A percentile compares a stretch with the other conserved stretches of the same genome.
Conservation (phyloP, 2,888 invertebrate genomes). For the Pherbina coryleti region DNA sequence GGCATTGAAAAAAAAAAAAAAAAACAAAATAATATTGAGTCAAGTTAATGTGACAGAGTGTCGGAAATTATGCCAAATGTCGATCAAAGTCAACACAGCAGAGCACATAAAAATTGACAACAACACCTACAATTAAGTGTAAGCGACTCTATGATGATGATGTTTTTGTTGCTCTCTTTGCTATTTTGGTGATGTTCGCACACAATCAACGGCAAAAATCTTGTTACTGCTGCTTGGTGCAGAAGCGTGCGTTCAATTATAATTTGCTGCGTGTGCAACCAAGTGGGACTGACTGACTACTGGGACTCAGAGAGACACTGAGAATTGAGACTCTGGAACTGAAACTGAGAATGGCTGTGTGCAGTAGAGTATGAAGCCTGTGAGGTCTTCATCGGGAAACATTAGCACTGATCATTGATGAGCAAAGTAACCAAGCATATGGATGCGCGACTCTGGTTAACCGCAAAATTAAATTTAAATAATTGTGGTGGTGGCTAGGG, state of each 20-base stretch:
- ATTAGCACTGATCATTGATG: neutral
- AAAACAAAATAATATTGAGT: neutral
- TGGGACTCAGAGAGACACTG: neutral
- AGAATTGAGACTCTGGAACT: neutral
- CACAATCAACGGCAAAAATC: constrained; percentile 6
- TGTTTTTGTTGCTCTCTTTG: neutral
- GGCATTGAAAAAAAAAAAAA: constrained; percentile 20
- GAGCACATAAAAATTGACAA: neutral
- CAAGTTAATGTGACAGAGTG: neutral
- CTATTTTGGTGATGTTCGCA: neutral
- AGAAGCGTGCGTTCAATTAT: constrained; percentile 34
- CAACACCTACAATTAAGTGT: constrained; percentile 38
- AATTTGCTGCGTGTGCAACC: constrained; percentile 14
- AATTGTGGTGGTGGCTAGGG: neutral
- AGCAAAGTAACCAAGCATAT: neutral
- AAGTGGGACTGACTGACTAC: constrained; percentile 9
- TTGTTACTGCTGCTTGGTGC: neutral
- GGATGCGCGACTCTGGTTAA: constrained; percentile 23
- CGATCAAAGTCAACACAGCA: constrained; percentile 20
- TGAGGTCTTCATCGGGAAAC: constrained; percentile 1
- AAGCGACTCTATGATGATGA: constrained; percentile 13
- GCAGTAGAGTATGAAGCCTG: neutral
- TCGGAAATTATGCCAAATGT: constrained; percentile 32
- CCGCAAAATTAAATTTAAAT: constrained; percentile 31
- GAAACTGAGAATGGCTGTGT: neutral